Base-by-base conservation (phyloP, 2,797 vertebrate species). In the Mastacembelus armatus region DNA sequence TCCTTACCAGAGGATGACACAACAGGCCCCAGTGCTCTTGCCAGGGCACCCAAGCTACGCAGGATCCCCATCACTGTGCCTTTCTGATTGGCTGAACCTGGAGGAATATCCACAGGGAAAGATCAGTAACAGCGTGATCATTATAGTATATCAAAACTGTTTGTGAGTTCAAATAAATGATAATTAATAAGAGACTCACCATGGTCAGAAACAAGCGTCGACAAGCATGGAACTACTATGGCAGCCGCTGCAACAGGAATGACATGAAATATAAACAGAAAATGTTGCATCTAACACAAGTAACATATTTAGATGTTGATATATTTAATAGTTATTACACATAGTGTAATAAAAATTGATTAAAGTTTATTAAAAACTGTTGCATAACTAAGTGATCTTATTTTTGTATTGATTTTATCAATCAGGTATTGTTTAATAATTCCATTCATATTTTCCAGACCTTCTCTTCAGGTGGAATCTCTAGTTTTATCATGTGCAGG, bases 1-100 rank as follows among this genome's bases (percentile, higher is more conserved):
- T 52, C 45, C 77, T 85, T 73, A 99, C 98, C 94, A 21, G 96
- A 95, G 7, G 96, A 96, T 0, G 97, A 93, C 58, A 95, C 74
- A 43, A 97, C 38, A 0, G 98, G 98, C 29, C 98, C 98, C 47
- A 95, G 51, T 1, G 96, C 96, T 90, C 98, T 93, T 42, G 97
- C 98, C 18, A 99, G 92, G 24, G 97, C 96, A 0, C 98, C 98
- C 65, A 99, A 81, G 86, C 98, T 98, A 19, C 98, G 90, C 58
- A 99, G 88, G 7, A 97, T 99, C 19, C 98, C 98, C 98, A 99
- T 99, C 39, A 99, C 90, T 0, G 94, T 95, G 30, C 98, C 98
- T 33, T 99, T 99, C 90, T 99, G 98, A 85, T 84, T 80, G 0
- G 93, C 92, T 0, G 94, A 92, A 18, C 98, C 98, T 99, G 85